Conservation (phyloP, 2,113 vertebrate species). For the Sebastes schlegelii region DNA sequence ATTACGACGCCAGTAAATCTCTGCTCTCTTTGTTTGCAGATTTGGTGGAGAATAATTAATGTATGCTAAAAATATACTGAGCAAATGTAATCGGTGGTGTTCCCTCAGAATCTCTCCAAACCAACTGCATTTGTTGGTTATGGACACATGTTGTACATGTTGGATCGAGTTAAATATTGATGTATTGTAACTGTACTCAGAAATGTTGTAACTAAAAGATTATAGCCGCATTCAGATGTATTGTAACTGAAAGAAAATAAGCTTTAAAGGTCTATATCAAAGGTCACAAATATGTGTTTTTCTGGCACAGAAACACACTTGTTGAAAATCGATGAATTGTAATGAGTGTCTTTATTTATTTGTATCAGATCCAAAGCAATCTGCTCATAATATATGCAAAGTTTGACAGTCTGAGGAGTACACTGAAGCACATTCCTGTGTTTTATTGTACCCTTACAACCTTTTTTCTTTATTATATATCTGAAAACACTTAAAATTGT, state of each 20-base stretch:
- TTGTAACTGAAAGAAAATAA: slow-evolving; percentile 23
- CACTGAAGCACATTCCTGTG: slow-evolving; percentile 30
- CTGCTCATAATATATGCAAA: slow-evolving; percentile 34
- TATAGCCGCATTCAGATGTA: slow-evolving; percentile 21
- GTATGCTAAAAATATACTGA: slow-evolving; percentile 46
- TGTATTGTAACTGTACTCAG: slow-evolving; percentile 25
- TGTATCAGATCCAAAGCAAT: slow-evolving; percentile 38
- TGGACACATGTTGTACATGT: slow-evolving; percentile 38
- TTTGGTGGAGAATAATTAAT: slow-evolving; percentile 33
- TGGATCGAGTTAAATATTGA: slow-evolving; percentile 25
- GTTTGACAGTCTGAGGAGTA: slow-evolving; percentile 7
- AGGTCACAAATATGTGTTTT: slow-evolving; percentile 4
- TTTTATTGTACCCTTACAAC: slow-evolving; percentile 25
- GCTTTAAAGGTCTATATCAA: slow-evolving; percentile 20
- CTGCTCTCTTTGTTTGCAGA: slow-evolving; percentile 28
- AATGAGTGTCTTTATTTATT: slow-evolving; percentile 11
- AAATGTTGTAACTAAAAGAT: slow-evolving; percentile 33
- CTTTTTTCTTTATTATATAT: not conserved
- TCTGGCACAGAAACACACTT: not conserved
- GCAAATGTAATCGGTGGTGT: slow-evolving; percentile 20
- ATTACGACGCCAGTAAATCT: slow-evolving; percentile 41
- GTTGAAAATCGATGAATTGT: not conserved
- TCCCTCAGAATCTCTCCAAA: slow-evolving; percentile 12
- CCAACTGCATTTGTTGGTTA: slow-evolving; percentile 38
- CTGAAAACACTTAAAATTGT: not conserved